Evolutionary conservation across 2,888 invertebrate genomes (phyloP).

Genomic region (Dryomyza anilis): DNA sequence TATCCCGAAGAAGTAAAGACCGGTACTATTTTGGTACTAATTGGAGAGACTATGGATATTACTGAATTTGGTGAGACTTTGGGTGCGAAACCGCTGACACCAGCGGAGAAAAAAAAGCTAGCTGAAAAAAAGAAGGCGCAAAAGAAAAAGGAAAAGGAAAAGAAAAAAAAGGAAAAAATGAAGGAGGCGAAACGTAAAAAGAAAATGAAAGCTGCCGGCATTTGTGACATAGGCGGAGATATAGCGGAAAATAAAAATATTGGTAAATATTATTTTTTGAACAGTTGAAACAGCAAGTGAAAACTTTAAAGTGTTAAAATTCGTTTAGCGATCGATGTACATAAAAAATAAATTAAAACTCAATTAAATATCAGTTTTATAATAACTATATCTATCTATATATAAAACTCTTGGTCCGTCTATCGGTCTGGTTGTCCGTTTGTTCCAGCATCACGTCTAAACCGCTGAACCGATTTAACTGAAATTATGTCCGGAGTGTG

Average conservation of each 20-base stretch:
- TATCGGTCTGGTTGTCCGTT: too few species aligned
- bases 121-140: constrained; percentile 39
- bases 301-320: too few species aligned
- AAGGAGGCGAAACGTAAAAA: constrained; percentile 47
- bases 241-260: constrained; percentile 45
- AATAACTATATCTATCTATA: too few species aligned
- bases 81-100: constrained; percentile 45
- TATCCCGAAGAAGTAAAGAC: constrained; percentile 63
- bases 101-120: constrained; percentile 53
- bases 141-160: constrained; percentile 47
- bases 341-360: too few species aligned
- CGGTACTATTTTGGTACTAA: constrained; percentile 63
- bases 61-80: constrained; percentile 54
- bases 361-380: too few species aligned
- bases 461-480: too few species aligned
- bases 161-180: constrained; percentile 41
- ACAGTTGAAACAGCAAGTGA: constrained; percentile 48
- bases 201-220: constrained; percentile 46
- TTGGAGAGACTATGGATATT: constrained; percentile 59
- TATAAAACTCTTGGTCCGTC: too few species aligned
- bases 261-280: constrained; percentile 41
- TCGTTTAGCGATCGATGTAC: too few species aligned
- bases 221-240: constrained; percentile 44
- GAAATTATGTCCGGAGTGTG: too few species aligned
- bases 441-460: too few species aligned